Evolutionary conservation across 2,888 invertebrate genomes (phyloP).

Genomic region (Flexamia atlantica): DNA sequence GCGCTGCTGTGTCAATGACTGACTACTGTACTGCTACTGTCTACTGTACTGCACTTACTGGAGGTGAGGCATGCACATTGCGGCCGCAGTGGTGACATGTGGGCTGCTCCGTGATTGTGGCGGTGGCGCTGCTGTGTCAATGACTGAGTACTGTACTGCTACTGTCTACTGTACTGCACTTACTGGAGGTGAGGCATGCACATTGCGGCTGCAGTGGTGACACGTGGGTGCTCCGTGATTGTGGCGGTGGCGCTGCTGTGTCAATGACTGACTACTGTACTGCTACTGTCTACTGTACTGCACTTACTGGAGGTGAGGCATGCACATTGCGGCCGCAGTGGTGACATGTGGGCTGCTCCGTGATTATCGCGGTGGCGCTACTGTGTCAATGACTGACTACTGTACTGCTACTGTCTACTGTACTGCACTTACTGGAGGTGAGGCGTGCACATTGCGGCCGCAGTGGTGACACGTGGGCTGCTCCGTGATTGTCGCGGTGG

Average conservation of each 20-base stretch:
- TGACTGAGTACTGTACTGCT: too few species aligned
- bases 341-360: conserved; percentile 77
- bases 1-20: conserved; percentile 76
- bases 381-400: too few species aligned
- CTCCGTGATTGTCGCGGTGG: conserved; percentile 65
- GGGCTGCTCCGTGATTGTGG: conserved; percentile 63
- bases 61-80: conserved; percentile 79
- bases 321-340: conserved; percentile 91
- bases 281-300: too few species aligned
- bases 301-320: conserved; percentile 64
- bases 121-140: conserved; percentile 74
- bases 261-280: too few species aligned
- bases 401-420: too few species aligned
- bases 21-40: too few species aligned
- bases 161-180: too few species aligned
- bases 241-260: conserved; percentile 74
- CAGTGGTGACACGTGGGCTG: conserved; percentile 83
- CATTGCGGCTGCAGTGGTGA: conserved; percentile 90
- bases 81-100: conserved; percentile 89
- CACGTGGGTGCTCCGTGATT: conserved; percentile 74
- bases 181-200: conserved; percentile 74
- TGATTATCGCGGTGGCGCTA: conserved; percentile 66
- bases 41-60: conserved; percentile 64
- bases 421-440: conserved; percentile 64
- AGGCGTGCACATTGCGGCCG: conserved; percentile 85